Evolutionary conservation across 2,797 vertebrate species (phyloP), one percentile per base, ranked within the genome.

Genomic region (Hoplostethus atlanticus): DNA sequence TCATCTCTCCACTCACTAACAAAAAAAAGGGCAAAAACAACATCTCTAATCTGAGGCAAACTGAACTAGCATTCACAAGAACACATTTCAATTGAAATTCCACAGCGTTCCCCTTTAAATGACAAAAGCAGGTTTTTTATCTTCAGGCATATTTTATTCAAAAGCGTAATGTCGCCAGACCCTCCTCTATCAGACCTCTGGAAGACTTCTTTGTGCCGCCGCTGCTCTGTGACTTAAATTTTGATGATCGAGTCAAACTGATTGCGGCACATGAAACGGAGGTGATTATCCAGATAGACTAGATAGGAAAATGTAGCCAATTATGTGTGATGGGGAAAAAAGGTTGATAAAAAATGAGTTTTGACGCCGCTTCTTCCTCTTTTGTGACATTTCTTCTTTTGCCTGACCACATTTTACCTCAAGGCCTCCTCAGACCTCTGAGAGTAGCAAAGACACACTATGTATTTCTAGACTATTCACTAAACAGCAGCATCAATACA

Each of bases 241-340:
- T 88, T 86, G 86, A 92, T 90, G 47, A 89, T 79, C 83, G 90
- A 89, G 74, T 83, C 70, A 69, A 72, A 81, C 54, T 82, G 90
- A 89, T 90, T 91, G 86, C 69, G 28, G 68, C 76, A 34, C 8
- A 53, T 73, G 78, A 77, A 88, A 89, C 75, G 87, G 86, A 87
- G 88, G 86, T 91, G 85, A 89, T 92, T 91, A 89, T 89, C 82
- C 80, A 70, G 88, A 90, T 90, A 70, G 88, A 89, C 85, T 88
- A 69, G 80, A 89, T 89, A 80, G 80, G 62, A 83, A 82, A 87
- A 84, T 77, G 83, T 79, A 83, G 64, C 76, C 79, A 48, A 88
- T 91, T 91, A 87, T 88, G 77, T 58, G 72, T 54, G 60, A 44
- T 42, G 51, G 79, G 21, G 21, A 28, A 71, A 80, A 87, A 89